Percentiles rank a stretch among this genome's conserved stretches.
These are phyloP conservation scores for Trididemnum nubilum DNA, from an alignment of 23 tunicate genomes.

Conservation along the genomic window DNA sequence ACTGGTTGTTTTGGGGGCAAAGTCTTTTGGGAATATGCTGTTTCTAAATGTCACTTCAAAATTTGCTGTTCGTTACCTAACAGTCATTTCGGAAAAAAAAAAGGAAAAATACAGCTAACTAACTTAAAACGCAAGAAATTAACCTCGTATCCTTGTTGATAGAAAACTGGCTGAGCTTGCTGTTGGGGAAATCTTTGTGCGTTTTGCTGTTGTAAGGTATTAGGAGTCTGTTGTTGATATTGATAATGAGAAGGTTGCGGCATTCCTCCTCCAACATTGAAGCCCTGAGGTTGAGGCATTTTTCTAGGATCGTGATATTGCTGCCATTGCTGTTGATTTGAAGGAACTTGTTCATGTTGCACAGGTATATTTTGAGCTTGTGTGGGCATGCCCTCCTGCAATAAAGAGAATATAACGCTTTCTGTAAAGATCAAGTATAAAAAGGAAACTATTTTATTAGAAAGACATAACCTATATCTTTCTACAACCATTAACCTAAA, in stretches of 20 bases:
- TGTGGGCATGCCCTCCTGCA: conserved; percentile 18
- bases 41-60: too few relatives aligned
- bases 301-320: conserved; percentile 17
- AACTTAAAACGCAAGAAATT: too few relatives aligned
- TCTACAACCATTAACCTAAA: too few relatives aligned
- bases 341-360: conserved; percentile 33
- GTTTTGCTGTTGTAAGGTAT: neutral
- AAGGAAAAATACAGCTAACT: too few relatives aligned
- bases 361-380: conserved; percentile 44
- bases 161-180: neutral
- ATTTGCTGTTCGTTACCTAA: too few relatives aligned
- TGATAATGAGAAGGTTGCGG: conserved; percentile 1
- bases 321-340: conserved; percentile 26
- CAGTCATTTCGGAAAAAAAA: too few relatives aligned
- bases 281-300: conserved; percentile 38
- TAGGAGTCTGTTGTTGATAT: neutral
- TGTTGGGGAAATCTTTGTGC: neutral
- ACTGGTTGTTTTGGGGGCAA: too few relatives aligned
- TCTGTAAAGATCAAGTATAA: neutral
- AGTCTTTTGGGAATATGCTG: too few relatives aligned
- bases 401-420: neutral
- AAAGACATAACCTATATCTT: too few relatives aligned
- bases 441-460: too few relatives aligned
- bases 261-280: neutral
- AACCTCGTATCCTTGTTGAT: too few relatives aligned